Percentiles rank a stretch among this genome's conserved stretches.
Evolutionary conservation across 2,797 vertebrate genomes (phyloP).

Genomic region (Paratrypauchen microcephalus): DNA sequence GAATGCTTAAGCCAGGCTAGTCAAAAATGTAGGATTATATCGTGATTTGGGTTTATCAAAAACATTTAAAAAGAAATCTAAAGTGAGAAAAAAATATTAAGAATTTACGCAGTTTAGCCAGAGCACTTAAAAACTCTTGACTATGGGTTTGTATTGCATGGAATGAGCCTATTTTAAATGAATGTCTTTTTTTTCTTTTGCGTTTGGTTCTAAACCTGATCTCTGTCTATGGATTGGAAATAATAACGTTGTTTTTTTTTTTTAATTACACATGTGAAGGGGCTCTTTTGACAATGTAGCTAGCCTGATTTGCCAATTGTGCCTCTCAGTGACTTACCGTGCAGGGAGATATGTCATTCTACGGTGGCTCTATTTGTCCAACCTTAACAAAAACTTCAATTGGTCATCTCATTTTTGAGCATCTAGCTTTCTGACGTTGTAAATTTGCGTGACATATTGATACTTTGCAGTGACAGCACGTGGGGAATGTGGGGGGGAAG

Average conservation of each 20-base stretch:
- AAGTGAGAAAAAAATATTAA: slow-evolving; percentile 39
- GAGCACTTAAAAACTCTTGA: slow-evolving; percentile 74
- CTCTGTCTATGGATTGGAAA: slow-evolving; percentile 46
- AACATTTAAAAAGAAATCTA: slow-evolving; percentile 38
- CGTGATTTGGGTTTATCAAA: slow-evolving; percentile 49
- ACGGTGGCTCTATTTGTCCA: slow-evolving; percentile 61
- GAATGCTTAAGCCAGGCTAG: background rate
- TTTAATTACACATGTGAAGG: slow-evolving; percentile 56
- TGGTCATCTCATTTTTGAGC: background rate
- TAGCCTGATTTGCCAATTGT: slow-evolving; percentile 82
- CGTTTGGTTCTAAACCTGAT: slow-evolving; percentile 55
- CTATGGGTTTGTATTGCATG: slow-evolving; percentile 60
- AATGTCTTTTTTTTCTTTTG: slow-evolving; percentile 63
- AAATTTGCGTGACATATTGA: slow-evolving; percentile 59
- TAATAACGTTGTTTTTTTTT: slow-evolving; percentile 35
- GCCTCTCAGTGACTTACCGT: slow-evolving; percentile 79
- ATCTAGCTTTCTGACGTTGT: slow-evolving; percentile 47
- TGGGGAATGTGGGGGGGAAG: no score
- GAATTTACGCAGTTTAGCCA: slow-evolving; percentile 71
- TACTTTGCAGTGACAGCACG: no score
- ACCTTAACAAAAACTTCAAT: slow-evolving; percentile 17
- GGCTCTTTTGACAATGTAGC: slow-evolving; percentile 76
- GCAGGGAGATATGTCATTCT: slow-evolving; percentile 62
- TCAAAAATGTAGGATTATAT: slow-evolving; percentile 41
- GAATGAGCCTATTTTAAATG: slow-evolving; percentile 66